These are phyloP conservation scores for Epinephelus awoara DNA, from an alignment of 2,797 vertebrate species.

Conservation along the genomic window DNA sequence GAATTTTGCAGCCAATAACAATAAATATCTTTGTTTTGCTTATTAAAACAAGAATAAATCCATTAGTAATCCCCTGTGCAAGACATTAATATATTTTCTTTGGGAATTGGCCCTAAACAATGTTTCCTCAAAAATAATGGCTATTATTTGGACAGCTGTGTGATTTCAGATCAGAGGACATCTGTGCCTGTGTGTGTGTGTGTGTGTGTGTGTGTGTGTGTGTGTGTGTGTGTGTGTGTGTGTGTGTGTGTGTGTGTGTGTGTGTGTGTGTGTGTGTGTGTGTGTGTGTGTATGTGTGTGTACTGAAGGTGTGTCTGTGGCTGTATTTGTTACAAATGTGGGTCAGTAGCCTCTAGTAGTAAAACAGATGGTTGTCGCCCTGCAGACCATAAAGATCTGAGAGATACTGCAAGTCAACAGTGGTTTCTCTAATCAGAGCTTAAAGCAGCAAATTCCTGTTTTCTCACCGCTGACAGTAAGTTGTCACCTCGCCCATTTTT, in stretches of 20 bases:
- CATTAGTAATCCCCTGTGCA: constrained; percentile 28
- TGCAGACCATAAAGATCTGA: constrained; percentile 48
- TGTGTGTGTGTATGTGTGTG: constrained; percentile 16
- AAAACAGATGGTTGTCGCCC: constrained; percentile 60
- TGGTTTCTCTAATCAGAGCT: constrained; percentile 42
- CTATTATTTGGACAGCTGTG: constrained; percentile 60
- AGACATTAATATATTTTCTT: constrained; percentile 52
- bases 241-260: constrained; percentile 37
- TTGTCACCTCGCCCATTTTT: neutral
- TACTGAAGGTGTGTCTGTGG: constrained; percentile 30
- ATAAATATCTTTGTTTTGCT: constrained; percentile 52
- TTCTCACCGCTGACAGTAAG: neutral
- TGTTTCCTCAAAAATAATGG: constrained; percentile 55
- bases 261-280: constrained; percentile 19
- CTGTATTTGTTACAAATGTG: constrained; percentile 53
- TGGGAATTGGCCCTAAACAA: constrained; percentile 56
- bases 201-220: constrained; percentile 30
- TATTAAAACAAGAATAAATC: constrained; percentile 57
- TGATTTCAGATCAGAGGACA: constrained; percentile 41
- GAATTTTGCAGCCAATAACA: constrained; percentile 38
- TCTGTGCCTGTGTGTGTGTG: constrained; percentile 35
- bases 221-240: constrained; percentile 13
- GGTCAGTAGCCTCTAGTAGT: constrained; percentile 53
- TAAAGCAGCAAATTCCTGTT: neutral
- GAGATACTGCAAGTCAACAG: constrained; percentile 51